phyloP scores from a whole-genome alignment of 2,113 vertebrate species.

The Trogon melanurus region DNA sequence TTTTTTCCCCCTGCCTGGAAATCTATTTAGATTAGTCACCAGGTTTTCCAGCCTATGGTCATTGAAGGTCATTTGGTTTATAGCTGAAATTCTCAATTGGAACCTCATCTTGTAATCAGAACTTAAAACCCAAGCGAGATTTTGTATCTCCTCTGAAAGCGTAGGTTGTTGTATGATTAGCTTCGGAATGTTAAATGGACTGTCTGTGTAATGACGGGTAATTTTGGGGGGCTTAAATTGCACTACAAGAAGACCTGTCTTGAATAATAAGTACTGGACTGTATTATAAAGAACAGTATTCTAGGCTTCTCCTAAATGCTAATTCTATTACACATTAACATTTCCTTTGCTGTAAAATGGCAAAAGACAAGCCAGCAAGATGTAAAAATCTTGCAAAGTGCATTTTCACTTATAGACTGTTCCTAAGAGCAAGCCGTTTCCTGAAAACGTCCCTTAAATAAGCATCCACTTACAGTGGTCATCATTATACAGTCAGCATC shows the following conservation, averaged over 20 bases:
- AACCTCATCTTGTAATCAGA: constrained; percentile 74
- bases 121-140: constrained; percentile 70
- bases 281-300: constrained; percentile 26
- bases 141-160: constrained; percentile 70
- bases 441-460: constrained; percentile 66
- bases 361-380: constrained; percentile 62
- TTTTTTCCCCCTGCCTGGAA: constrained; percentile 55
- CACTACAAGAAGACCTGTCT: constrained; percentile 64
- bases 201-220: constrained; percentile 66
- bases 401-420: constrained; percentile 41
- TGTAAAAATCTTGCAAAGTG: constrained; percentile 63
- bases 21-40: constrained; percentile 76
- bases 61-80: constrained; percentile 76
- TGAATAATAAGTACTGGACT: constrained; percentile 62
- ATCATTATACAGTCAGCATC: constrained; percentile 43
- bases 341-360: constrained; percentile 62
- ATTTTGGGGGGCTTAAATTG: constrained; percentile 76
- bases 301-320: constrained; percentile 54
- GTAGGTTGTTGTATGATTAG: constrained; percentile 75
- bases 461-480: constrained; percentile 42
- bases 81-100: constrained; percentile 74
- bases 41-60: constrained; percentile 64
- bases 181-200: constrained; percentile 77
- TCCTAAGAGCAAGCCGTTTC: constrained; percentile 48
- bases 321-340: constrained; percentile 68